Base-by-base conservation (phyloP, 2,797 vertebrate genomes). In the Lithobates pipiens region DNA sequence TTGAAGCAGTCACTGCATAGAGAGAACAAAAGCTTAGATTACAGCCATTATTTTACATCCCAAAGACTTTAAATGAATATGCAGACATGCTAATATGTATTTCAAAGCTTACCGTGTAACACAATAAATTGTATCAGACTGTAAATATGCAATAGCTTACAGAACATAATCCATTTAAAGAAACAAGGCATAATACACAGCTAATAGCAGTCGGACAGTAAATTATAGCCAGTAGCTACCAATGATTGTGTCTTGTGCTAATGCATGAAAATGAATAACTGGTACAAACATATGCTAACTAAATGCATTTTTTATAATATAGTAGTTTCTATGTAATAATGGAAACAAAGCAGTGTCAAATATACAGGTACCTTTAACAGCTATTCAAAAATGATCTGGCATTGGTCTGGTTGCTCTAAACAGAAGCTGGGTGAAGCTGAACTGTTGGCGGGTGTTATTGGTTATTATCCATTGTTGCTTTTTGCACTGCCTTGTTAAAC, bases 61-160 rank as follows among this genome's bases (percentile, higher is more conserved):
- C 77, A 80, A 80, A 46, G 42, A 80, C 46, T 80, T 80, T 80
- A 50, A 80, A 46, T 70, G 77, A 80, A 80, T 54, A 80, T 80
- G 67, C 67, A 70, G 68, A 80, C 46, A 44, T 80, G 68, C 46
- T 80, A 34, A 44, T 71, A 36, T 80, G 77, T 80, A 71, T 69
- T 46, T 27, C 77, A 50, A 54, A 71, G 77, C 29, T 71, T 70
- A 80, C 39, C 42, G 54, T 61, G 63, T 82, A 72, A 63, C 80
- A 73, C 71, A 80, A 57, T 57, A 61, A 80, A 46, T 50, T 71
- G 36, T 80, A 34, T 71, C 57, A 36, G 39, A 27, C 65, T 44
- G 39, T 68, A 46, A 79, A 69, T 50, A 79, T 69, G 25, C 18
- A 79, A 61, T 21, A 61, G 18, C 18, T 7, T 61, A 61, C 54